Percentiles rank a stretch among this genome's conserved stretches.
Evolutionary conservation across 2,113 vertebrate species (phyloP).

Genomic region (Bos javanicus): DNA sequence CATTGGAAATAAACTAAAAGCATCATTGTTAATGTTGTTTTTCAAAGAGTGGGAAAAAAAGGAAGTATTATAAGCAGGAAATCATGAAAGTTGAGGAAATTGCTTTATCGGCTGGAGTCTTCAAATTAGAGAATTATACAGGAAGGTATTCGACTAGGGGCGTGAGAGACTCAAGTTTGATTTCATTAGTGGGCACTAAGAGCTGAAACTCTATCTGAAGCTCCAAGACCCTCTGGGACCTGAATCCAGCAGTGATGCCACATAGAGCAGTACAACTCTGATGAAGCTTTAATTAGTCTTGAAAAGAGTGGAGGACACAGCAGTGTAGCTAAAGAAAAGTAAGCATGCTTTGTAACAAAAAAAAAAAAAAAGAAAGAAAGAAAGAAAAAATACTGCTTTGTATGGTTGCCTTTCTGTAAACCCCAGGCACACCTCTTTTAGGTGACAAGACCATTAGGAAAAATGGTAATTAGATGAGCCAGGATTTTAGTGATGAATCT

Average conservation of each 20-base stretch:
- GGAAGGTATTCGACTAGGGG: constrained; percentile 50
- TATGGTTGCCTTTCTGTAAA: background rate
- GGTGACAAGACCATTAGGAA: background rate
- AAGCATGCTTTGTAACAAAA: background rate
- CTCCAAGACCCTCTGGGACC: background rate
- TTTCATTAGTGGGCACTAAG: constrained; percentile 38
- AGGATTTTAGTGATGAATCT: background rate
- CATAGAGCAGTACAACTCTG: background rate
- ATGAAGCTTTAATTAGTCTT: background rate
- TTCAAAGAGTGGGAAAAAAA: constrained; percentile 28
- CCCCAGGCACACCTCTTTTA: background rate
- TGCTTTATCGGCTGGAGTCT: constrained; percentile 53
- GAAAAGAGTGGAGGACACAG: background rate
- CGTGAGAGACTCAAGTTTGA: background rate
- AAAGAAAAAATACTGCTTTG: background rate
- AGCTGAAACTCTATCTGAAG: background rate
- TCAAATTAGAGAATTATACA: constrained; percentile 57
- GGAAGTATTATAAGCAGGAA: constrained; percentile 60
- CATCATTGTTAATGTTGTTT: constrained; percentile 56
- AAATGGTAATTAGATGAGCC: background rate
- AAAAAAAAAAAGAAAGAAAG: background rate
- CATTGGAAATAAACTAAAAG: constrained; percentile 30
- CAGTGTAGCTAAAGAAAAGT: background rate
- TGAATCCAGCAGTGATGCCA: background rate
- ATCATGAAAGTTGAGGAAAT: constrained; percentile 57